phyloP scores from a whole-genome alignment of 2,888 invertebrate species.

The Mythimna lalbum region DNA sequence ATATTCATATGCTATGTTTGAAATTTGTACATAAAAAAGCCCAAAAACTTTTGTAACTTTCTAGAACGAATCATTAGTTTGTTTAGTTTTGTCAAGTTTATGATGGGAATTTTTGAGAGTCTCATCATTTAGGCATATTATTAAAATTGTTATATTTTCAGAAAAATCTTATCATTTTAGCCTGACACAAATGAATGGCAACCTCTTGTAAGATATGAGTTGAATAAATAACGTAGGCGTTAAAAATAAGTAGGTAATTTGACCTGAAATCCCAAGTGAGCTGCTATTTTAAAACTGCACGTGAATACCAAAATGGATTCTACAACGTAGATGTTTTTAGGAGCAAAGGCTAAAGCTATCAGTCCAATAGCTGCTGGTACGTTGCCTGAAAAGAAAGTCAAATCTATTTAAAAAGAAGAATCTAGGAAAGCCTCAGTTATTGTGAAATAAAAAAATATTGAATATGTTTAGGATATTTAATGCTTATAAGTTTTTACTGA shows the following conservation, averaged over 20 bases:
- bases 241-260: neutral
- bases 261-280: slow-evolving; percentile 92
- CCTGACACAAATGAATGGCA: slow-evolving; percentile 7
- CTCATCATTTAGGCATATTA: neutral
- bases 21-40: too few species aligned
- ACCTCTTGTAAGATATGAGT: neutral
- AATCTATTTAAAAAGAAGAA: neutral
- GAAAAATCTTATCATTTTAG: neutral
- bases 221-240: neutral
- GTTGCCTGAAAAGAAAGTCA: slow-evolving; percentile 81
- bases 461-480: neutral
- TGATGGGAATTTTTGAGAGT: too few species aligned
- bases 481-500: too few species aligned
- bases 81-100: too few species aligned
- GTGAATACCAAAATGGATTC: slow-evolving; percentile 91
- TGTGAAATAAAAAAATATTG: too few species aligned
- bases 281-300: slow-evolving; percentile 91
- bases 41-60: neutral
- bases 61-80: neutral
- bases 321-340: slow-evolving; percentile 86
- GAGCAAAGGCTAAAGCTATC: slow-evolving; percentile 88
- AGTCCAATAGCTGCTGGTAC: slow-evolving; percentile 90
- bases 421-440: neutral
- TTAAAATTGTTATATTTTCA: neutral
- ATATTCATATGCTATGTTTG: too few species aligned